These are phyloP conservation scores for Atethmia centrago DNA, from an alignment of 2,888 invertebrate species.

Conservation along the genomic window DNA sequence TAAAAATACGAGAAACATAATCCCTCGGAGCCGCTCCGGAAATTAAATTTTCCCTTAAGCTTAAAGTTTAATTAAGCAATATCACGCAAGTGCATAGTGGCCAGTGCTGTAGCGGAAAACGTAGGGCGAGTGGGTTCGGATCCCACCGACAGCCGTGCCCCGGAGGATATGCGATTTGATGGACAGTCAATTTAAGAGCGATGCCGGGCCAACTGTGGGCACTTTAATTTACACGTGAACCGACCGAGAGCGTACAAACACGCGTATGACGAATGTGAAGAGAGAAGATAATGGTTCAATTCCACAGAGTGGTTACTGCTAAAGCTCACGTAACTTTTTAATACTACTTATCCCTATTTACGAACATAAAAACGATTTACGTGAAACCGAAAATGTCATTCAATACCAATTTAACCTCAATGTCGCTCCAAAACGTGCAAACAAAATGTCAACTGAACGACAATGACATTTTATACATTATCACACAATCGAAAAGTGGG, in stretches of 20 bases:
- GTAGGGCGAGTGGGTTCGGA: conserved; percentile 56
- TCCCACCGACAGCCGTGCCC: conserved; percentile 55
- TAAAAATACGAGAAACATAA: conserved; percentile 81
- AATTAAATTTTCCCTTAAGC: conserved; percentile 87
- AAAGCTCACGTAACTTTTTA: conserved; percentile 27
- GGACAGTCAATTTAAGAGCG: conserved; percentile 81
- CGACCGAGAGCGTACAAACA: conserved; percentile 36
- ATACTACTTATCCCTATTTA: conserved; percentile 22
- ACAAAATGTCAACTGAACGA: conserved; percentile 40
- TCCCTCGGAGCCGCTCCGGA: conserved; percentile 81
- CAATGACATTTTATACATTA: conserved; percentile 52
- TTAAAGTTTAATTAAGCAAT: conserved; percentile 86
- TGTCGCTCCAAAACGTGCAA: conserved; percentile 39
- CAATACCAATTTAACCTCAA: conserved; percentile 39
- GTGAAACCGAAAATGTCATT: conserved; percentile 35
- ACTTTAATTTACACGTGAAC: conserved; percentile 73
- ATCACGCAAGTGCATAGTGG: conserved; percentile 81
- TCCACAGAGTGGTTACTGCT: conserved; percentile 39
- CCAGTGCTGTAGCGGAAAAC: conserved; percentile 55
- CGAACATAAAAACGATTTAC: conserved; percentile 26
- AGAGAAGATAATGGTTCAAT: conserved; percentile 38
- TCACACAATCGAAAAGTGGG: conserved; percentile 24
- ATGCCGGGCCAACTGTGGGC: conserved; percentile 65
- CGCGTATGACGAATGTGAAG: conserved; percentile 25
- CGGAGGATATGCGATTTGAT: conserved; percentile 75